These are phyloP conservation scores for Syngnathus floridae DNA, from an alignment of 2,113 vertebrate species.

Conservation along the genomic window DNA sequence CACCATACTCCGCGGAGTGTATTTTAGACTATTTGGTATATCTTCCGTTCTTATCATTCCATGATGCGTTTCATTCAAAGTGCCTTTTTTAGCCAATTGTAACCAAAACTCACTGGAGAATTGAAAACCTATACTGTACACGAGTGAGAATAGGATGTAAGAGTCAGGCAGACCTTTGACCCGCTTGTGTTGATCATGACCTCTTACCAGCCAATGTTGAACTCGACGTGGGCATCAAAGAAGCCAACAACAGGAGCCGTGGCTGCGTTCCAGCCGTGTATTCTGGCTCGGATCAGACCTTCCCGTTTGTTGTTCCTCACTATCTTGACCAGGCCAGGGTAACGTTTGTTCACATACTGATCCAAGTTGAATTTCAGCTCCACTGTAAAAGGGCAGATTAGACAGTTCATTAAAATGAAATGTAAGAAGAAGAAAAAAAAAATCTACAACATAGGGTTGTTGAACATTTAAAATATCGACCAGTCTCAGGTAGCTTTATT, in stretches of 20 bases:
- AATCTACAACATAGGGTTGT: neutral
- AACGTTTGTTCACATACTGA: constrained; percentile 88
- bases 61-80: constrained; percentile 20
- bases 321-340: constrained; percentile 92
- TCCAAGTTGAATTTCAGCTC: constrained; percentile 94
- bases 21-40: no score
- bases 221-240: constrained; percentile 97
- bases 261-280: constrained; percentile 93
- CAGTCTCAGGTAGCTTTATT: neutral
- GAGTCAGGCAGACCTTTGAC: constrained; percentile 14
- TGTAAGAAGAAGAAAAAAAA: no score
- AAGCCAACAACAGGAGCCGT: constrained; percentile 87
- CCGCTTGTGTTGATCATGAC: constrained; percentile 26
- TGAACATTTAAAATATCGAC: neutral
- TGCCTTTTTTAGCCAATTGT: constrained; percentile 13
- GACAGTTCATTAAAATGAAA: neutral
- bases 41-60: neutral
- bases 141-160: neutral
- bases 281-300: constrained; percentile 91
- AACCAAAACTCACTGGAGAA: no score
- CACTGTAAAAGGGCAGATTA: constrained; percentile 66
- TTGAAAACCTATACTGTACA: no score
- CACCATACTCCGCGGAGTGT: no score
- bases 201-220: constrained; percentile 92
- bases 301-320: constrained; percentile 89